Base-by-base conservation (phyloP, 2,113 vertebrate genomes). In the Bubo bubo region DNA sequence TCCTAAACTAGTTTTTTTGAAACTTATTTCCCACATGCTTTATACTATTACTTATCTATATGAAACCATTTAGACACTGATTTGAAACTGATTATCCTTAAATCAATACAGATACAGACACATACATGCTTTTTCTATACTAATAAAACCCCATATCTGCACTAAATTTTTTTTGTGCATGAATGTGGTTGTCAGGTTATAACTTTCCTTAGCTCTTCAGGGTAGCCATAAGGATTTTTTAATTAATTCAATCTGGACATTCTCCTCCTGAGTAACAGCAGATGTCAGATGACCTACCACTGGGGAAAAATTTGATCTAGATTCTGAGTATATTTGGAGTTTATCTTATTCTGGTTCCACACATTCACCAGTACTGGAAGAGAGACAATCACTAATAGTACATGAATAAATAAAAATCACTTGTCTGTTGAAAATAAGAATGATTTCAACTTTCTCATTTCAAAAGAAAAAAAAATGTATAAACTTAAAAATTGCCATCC, bases 1-100 rank as follows among this genome's bases (percentile, higher is more conserved):
- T 1, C 9, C 1, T 9, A 55, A 35, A 63, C 4, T 4, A 50
- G 1, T 2, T 34, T 20, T 64, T 88, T 41, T 82, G 7, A 13
- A 81, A 58, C 10, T n/a, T 88, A 30, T 43, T 85, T 96, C 58
- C 30, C 19, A 15, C 12, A 32, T 55, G 6, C 14, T 37, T 81
- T 66, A 26, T 71, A 23, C 12, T 72, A 22, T 23, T 7, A 47
- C 4, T 74, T 85, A 53, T 26, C 3, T 30, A 4, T 56, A 53
- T 17, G 9, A 73, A 95, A 55, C 5, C 1, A 50, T 63, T 87
- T 50, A 67, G n/a, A n/a, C 3, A 12, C 9, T 9, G 63, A 15
- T 92, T 71, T 49, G 30, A 85, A 63, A 70, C 16, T 39, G 11
- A 72, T 72, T 82, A 67, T 1, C 20, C 15, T 71, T 67, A 67